phyloP scores from a whole-genome alignment of 2,888 invertebrate genomes.

The Cyclophora albipunctata region DNA sequence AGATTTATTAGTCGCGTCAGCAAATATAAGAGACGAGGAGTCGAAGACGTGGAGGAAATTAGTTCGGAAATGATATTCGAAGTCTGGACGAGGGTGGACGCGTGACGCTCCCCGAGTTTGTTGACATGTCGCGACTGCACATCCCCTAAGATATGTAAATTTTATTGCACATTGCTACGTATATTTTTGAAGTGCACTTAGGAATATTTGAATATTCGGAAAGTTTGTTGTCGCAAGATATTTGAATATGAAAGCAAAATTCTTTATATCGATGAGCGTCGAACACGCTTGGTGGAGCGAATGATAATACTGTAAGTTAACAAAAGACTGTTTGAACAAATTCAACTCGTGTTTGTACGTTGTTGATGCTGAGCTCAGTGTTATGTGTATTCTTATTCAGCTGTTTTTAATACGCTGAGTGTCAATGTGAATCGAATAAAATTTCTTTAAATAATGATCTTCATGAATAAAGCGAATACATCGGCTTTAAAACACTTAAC shows the following conservation, averaged over 20 bases:
- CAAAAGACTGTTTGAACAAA: too few species aligned
- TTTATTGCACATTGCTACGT: conserved; percentile 9
- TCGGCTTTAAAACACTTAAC: too few species aligned
- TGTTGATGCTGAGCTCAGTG: too few species aligned
- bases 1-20: conserved; percentile 9
- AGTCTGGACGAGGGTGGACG: conserved; percentile 12
- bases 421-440: too few species aligned
- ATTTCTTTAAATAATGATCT: too few species aligned
- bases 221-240: conserved; percentile 9
- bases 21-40: too few species aligned
- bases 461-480: too few species aligned
- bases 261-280: not conserved
- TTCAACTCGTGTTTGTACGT: too few species aligned
- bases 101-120: conserved; percentile 12
- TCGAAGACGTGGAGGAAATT: conserved; percentile 36
- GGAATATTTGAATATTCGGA: conserved; percentile 7
- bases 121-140: conserved; percentile 19
- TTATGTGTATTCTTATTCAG: too few species aligned
- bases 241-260: conserved; percentile 8
- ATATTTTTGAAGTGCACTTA: conserved; percentile 10
- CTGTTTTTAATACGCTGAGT: too few species aligned
- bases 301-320: not conserved
- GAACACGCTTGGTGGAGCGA: not conserved
- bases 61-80: conserved; percentile 44
- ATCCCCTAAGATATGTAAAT: conserved; percentile 17